Conservation (phyloP, 2,797 vertebrate genomes). For the Erethizon dorsatum region DNA sequence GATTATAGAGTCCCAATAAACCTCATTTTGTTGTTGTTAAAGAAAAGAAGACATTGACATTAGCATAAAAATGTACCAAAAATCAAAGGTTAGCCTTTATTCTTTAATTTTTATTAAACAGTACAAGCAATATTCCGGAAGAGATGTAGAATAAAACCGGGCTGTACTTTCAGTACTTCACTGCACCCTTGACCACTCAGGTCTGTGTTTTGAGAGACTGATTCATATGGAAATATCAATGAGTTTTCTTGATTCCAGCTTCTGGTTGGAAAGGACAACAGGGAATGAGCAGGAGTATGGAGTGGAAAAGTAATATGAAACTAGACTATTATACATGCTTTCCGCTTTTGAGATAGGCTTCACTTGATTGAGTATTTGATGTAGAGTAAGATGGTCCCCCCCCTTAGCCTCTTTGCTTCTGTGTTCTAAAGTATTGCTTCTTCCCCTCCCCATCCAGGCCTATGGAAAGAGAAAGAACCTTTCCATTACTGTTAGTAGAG, state of each 20-base stretch:
- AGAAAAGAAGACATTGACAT: background rate
- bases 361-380: background rate
- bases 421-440: background rate
- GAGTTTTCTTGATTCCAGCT: background rate
- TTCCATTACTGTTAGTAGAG: background rate
- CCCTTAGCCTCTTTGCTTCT: background rate
- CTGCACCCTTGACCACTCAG: background rate
- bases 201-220: background rate
- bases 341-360: background rate
- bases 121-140: background rate
- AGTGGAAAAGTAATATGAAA: background rate
- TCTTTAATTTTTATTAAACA: background rate
- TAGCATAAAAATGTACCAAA: background rate
- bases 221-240: background rate
- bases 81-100: background rate
- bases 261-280: background rate
- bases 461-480: background rate
- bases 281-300: accelerated
- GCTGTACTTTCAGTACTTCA: background rate
- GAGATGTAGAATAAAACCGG: background rate
- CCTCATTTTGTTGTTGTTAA: background rate
- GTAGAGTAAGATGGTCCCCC: too few relatives aligned
- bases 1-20: background rate
- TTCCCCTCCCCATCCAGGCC: too few relatives aligned
- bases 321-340: background rate